Evolutionary conservation across 2,797 vertebrate species (phyloP), one percentile per base, ranked within the genome.

Genomic region (Molossus alvarezi): DNA sequence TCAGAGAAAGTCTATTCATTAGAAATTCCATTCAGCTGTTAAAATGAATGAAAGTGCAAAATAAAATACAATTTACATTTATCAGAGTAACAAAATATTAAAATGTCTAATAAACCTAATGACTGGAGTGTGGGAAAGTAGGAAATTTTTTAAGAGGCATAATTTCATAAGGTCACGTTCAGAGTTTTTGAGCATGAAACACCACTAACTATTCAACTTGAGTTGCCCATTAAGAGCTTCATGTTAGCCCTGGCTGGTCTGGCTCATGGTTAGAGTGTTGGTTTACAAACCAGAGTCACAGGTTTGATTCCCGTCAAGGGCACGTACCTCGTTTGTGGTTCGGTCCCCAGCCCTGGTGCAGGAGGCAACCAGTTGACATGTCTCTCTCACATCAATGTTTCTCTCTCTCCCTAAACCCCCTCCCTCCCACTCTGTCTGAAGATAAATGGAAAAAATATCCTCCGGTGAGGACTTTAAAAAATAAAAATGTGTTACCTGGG

Each of bases 31-130:
- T 64, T 29, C 23, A 57, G 55, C 55, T 71, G 41, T 82, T 76
- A 89, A 89, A 89, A 89, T 89, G 23, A 85, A 73, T n/a, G 53
- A 41, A 60, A 71, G 5, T 67, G 18, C 55, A 95, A 76, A 81
- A 58, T 64, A 23, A 94, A 91, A 86, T 33, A 79, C 0, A 80
- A 76, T 41, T 82, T 60, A 33, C 4, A 76, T 75, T 23, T n/a
- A 37, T 14, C 48, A 92, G 51, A 72, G 21, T 64, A 12, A 45
- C 17, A 95, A 94, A 94, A 65, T 85, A 37, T 33, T 53, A 29
- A 86, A 92, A 72, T 60, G 33, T 8, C 55, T 65, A 86, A 71
- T 71, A 82, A 86, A 82, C 17, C 23, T 60, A 37, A 8, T 81
- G 48, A 86, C 27, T 53, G 27, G 53, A 11, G 7, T 10, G 2